Evolutionary conservation across 2,888 invertebrate genomes (phyloP).

Genomic region (Phorcus lineatus): DNA sequence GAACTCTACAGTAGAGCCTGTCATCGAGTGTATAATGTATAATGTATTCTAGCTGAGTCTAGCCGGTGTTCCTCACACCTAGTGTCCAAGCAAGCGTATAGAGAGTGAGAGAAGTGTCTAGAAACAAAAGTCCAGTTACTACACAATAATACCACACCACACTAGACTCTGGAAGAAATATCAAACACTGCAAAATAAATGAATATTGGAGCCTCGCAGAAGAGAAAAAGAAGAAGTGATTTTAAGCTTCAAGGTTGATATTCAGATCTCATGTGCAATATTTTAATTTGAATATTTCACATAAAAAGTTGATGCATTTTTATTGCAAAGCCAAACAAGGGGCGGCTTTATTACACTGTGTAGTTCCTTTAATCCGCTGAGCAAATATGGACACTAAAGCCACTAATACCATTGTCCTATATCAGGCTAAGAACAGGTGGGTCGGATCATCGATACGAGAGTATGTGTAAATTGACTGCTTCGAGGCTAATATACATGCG

Average conservation of each 20-base stretch:
- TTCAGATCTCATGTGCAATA: too few relatives aligned
- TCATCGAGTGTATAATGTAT: too few relatives aligned
- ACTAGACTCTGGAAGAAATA: not conserved
- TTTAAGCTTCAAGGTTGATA: too few relatives aligned
- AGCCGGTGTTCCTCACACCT: too few relatives aligned
- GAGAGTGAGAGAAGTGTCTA: conserved; percentile 1
- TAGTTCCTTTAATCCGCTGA: not conserved
- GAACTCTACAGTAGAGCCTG: not conserved
- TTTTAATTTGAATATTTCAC: too few relatives aligned
- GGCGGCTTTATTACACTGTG: not conserved
- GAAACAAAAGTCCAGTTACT: not conserved
- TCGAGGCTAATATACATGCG: not conserved
- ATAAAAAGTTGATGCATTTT: too few relatives aligned
- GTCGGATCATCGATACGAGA: not conserved
- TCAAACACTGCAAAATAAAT: not conserved
- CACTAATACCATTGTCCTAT: not conserved
- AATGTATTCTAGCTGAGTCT: too few relatives aligned
- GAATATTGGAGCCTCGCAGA: not conserved
- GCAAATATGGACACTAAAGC: not conserved
- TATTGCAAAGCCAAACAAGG: too few relatives aligned
- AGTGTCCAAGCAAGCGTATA: not conserved
- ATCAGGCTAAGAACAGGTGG: not conserved
- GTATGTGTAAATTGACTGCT: not conserved
- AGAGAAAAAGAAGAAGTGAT: too few relatives aligned
- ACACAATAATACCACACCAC: not conserved